These are phyloP conservation scores for Bos javanicus DNA, from an alignment of 2,113 vertebrate species.

Conservation along the genomic window DNA sequence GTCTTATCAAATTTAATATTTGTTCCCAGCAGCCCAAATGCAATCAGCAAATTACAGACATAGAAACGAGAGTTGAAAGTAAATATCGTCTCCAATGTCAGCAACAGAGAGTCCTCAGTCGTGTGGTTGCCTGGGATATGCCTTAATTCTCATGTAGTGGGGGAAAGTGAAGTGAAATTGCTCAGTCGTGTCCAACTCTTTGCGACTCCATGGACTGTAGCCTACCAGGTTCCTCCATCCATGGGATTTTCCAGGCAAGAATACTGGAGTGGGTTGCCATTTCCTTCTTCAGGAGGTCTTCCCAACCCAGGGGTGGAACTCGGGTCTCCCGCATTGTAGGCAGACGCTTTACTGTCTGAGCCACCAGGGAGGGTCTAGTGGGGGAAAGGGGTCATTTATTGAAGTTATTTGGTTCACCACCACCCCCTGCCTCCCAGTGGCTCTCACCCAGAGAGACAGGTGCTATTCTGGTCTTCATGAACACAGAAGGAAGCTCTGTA, in stretches of 20 bases:
- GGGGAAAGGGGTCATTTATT: neutral
- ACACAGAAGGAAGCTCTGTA: neutral
- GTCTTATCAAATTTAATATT: constrained; percentile 65
- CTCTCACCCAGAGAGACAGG: neutral
- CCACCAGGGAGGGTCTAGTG: neutral
- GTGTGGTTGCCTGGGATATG: neutral
- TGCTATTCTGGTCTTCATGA: neutral
- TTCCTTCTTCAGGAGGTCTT: neutral
- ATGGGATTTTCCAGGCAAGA: neutral
- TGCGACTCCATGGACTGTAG: neutral
- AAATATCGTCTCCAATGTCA: constrained; percentile 1
- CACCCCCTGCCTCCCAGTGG: neutral
- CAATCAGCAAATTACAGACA: constrained; percentile 54
- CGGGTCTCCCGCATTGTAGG: neutral
- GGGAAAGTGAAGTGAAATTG: neutral
- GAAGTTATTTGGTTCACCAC: neutral
- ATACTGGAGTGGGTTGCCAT: neutral
- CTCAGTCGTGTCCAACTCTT: neutral
- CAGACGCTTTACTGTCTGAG: neutral
- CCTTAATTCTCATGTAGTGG: neutral
- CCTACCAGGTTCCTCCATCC: neutral
- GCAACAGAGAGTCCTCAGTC: neutral
- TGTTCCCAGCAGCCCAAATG: constrained; percentile 49
- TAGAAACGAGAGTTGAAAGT: constrained; percentile 24
- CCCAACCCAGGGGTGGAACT: neutral